Evolutionary conservation across 2,113 vertebrate genomes (phyloP), one percentile per base, ranked within the genome.

Genomic region (Chaetodon auriga): DNA sequence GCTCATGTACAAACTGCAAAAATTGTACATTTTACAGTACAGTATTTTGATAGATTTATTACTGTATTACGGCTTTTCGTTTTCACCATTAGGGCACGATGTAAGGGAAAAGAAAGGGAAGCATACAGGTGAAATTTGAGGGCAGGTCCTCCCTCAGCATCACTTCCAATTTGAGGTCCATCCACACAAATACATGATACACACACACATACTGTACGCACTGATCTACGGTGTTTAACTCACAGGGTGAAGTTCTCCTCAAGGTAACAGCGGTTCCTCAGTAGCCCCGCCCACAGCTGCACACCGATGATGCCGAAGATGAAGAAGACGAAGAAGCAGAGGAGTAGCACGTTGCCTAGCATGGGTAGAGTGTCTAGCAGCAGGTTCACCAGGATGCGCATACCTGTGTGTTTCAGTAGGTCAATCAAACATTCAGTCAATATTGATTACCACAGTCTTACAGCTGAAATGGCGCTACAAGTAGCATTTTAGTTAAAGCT

Each of bases 321-420:
- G 95, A 99, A 99, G 95, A 99, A 99, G 92, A 99, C 98, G 7
- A 99, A 99, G 96, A 99, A 99, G 94, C 98, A 99, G 68, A 99
- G 96, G 79, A 99, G 96, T 45, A 99, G 97, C 72, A 99, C 98
- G 0, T 99, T 99, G 83, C 98, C 98, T 61, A 99, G 95, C 98
- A 99, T 99, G 93, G 98, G 98, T 85, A 99, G 96, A 4, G 98
- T 99, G 95, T 99, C 98, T 78, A 99, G 95, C 81, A 99, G 97
- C 94, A 99, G 95, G 57, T 99, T 99, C 79, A 99, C 98, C 87
- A 99, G 95, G 95, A 99, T 99, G 36, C 98, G 95, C 98, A 99
- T 99, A 89, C 98, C 98, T 99, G 95, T 80, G 83, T 53, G 23
- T 65, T 60, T 61, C 13, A 88, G n/a, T 10, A 60, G 30, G 35